Conservation (phyloP, 92 coral and sea anemone genomes). For the Phymanthus crucifer region DNA sequence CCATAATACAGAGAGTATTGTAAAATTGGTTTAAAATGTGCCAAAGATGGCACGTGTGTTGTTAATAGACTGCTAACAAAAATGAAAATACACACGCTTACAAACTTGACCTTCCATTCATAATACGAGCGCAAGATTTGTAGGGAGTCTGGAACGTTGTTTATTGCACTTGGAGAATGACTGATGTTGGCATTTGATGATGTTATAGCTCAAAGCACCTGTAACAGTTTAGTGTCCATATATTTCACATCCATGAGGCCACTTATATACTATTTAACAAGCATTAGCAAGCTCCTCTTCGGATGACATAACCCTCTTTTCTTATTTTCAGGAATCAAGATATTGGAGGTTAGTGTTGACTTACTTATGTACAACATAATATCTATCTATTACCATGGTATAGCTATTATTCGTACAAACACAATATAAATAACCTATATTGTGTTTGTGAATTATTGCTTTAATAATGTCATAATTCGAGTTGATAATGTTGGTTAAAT, state of each 20-base stretch:
- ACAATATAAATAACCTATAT: not conserved
- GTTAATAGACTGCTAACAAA: slow-evolving; percentile 7
- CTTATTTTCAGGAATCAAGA: not conserved
- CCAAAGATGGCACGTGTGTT: slow-evolving; percentile 49
- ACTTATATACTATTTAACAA: too few species aligned
- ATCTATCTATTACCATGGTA: not conserved
- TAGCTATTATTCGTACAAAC: not conserved
- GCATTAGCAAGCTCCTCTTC: too few species aligned
- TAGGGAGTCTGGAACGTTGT: too few species aligned
- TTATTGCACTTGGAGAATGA: too few species aligned
- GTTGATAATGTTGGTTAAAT: too few species aligned
- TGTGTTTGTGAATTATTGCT: not conserved
- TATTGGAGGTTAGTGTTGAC: not conserved
- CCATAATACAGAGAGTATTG: not conserved
- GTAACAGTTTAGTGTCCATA: too few species aligned
- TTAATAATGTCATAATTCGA: not conserved
- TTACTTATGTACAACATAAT: not conserved
- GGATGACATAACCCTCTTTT: not conserved
- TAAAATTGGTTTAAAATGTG: slow-evolving; percentile 29
- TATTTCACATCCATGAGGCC: too few species aligned
- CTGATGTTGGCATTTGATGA: too few species aligned
- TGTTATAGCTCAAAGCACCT: too few species aligned
- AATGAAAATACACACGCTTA: not conserved
- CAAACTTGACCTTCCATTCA: not conserved
- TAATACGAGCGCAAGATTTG: too few species aligned